Percentiles rank a stretch among this genome's conserved stretches.
phyloP scores from a whole-genome alignment of 1,140 invertebrate genomes.

The Mycetomoellerius zeteki region DNA sequence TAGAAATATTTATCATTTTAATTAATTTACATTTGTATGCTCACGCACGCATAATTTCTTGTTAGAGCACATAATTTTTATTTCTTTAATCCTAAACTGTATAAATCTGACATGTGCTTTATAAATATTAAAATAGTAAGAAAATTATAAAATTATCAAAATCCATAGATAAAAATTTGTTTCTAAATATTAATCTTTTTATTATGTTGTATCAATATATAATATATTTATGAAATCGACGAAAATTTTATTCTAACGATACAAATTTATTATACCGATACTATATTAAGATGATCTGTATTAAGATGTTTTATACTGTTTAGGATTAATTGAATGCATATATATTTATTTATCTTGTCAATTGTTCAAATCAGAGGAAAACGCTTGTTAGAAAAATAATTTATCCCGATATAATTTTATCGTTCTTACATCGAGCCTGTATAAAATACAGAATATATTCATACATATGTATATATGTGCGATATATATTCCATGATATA shows the following conservation, averaged over 20 bases:
- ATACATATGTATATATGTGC: slow-evolving; percentile 34
- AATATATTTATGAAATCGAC: slow-evolving; percentile 6
- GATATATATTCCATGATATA: not conserved
- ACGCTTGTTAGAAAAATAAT: slow-evolving; percentile 57
- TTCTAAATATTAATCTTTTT: slow-evolving; percentile 3
- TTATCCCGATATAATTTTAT: slow-evolving; percentile 53
- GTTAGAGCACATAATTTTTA: too few species aligned
- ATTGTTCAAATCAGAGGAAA: slow-evolving; percentile 50
- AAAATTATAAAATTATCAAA: slow-evolving; percentile 9
- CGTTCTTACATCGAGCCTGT: slow-evolving; percentile 33
- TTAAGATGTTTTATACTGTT: slow-evolving; percentile 47
- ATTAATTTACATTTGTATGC: slow-evolving; percentile 20
- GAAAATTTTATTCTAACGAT: slow-evolving; percentile 2
- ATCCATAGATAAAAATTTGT: not conserved
- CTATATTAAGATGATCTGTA: not conserved
- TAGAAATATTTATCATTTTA: slow-evolving; percentile 9
- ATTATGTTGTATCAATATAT: not conserved
- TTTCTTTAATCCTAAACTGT: slow-evolving; percentile 47
- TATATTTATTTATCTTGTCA: slow-evolving; percentile 14
- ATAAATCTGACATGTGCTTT: slow-evolving; percentile 9
- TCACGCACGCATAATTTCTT: not conserved
- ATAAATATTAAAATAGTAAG: not conserved
- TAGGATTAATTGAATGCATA: slow-evolving; percentile 31
- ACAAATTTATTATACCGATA: slow-evolving; percentile 43
- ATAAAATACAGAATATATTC: slow-evolving; percentile 44